Evolutionary conservation across 2,113 vertebrate genomes (phyloP).

Genomic region (Catharus bicknelli): DNA sequence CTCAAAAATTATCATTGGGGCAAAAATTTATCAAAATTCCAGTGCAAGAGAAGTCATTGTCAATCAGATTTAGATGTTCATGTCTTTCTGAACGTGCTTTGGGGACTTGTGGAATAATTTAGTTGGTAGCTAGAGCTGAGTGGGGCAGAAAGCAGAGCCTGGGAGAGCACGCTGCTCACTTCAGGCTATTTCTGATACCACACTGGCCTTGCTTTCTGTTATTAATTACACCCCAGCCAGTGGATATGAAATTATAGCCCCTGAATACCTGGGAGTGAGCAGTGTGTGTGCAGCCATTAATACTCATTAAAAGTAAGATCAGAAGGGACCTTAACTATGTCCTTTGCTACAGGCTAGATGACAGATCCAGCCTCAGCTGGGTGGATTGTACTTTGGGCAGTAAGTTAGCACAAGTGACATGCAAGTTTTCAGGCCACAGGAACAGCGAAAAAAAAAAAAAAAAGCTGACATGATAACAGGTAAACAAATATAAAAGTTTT

Average conservation of each 20-base stretch:
- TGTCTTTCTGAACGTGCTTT: background rate
- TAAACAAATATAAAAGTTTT: background rate
- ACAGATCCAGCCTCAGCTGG: background rate
- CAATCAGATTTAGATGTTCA: background rate
- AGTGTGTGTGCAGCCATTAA: background rate
- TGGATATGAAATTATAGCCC: background rate
- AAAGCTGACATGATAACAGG: background rate
- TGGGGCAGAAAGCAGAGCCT: background rate
- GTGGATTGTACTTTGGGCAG: background rate
- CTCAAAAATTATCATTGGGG: background rate
- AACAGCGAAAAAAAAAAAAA: background rate
- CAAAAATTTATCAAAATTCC: background rate
- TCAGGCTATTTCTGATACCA: background rate
- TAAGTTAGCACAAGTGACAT: background rate
- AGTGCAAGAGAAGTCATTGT: background rate
- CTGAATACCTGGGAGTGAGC: rapidly evolving
- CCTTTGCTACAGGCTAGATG: background rate
- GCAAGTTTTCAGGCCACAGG: background rate
- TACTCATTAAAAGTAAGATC: background rate
- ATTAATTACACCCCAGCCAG: background rate
- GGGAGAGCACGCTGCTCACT: background rate
- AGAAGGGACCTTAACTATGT: background rate
- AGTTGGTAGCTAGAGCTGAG: background rate
- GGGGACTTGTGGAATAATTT: background rate
- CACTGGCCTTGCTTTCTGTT: background rate